Base-by-base conservation (phyloP, 2,797 vertebrate species). In the Tokudaia tokunoshimensis region DNA sequence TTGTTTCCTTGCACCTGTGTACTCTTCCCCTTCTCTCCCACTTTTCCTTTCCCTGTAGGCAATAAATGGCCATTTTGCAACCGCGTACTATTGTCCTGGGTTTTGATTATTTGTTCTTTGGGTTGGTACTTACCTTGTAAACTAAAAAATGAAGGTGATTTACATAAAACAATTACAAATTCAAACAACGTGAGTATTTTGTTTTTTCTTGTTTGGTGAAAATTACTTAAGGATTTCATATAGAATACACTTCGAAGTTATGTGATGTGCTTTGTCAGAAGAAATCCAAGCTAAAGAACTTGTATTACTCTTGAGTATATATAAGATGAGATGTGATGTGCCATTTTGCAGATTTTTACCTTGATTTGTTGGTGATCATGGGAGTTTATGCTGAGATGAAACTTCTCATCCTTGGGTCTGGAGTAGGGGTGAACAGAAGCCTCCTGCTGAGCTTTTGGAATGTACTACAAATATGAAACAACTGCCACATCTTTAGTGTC, bases 51-150 rank as follows among this genome's bases (percentile, higher is more conserved):
- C 97, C 96, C 96, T 97, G 96, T 97, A 97, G 98, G 98, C 98
- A 99, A 98, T 98, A 98, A 98, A 98, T 88, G 94, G 97, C 98
- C 97, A 94, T 98, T 98, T 97, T 96, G 97, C 98, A 98, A 98
- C 91, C 95, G 24, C 96, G 97, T 96, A 97, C 57, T n/a, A 78
- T 93, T 88, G 94, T 98, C 93, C 88, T 95, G 80, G 83, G 95
- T 93, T 92, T 89, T 95, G 94, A 96, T 94, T 95, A 92, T 93
- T 91, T 97, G 50, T 95, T 87, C 63, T 89, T 83, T 65, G 94
- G 79, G 61, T 89, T 37, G 88, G 26, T 87, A 50, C 2, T 19
- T 92, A 29, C 92, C 55, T 94, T 96, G 70, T 83, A 9, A 95
- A 92, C 11, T 85, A 75, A 52, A 65, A 67, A 94, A n/a, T 29